A percentile compares a stretch with the other conserved stretches of the same genome.
Conservation (phyloP, 2,113 vertebrate species). For the Myanophis thanlyinensis region DNA sequence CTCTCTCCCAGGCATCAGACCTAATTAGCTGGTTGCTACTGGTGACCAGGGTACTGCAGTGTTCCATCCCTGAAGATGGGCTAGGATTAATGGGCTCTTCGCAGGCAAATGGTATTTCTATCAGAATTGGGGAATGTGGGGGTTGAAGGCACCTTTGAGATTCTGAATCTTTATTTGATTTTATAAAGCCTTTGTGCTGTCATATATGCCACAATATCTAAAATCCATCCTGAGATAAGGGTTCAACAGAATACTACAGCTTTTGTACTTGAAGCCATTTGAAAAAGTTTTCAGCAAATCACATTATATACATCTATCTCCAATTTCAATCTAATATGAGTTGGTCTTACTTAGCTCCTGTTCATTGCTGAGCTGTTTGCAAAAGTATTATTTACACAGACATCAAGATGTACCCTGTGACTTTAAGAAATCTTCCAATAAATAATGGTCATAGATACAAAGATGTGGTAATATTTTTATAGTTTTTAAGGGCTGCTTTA, state of each 20-base stretch:
- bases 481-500: background rate
- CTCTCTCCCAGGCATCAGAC: conserved; percentile 1
- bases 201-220: background rate
- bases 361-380: background rate
- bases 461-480: background rate
- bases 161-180: background rate
- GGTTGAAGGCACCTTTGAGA: background rate
- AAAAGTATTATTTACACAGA: background rate
- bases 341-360: background rate
- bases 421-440: background rate
- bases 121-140: background rate
- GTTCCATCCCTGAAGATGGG: background rate
- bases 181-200: background rate
- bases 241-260: background rate
- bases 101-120: background rate
- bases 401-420: background rate
- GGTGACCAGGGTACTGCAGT: background rate
- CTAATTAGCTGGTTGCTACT: conserved; percentile 11
- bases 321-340: background rate
- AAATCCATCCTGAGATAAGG: background rate
- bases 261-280: background rate
- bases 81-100: background rate
- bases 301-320: background rate
- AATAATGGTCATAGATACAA: background rate
- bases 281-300: background rate